Evolutionary conservation across 2,113 vertebrate species (phyloP).

Genomic region (Tachuris rubrigastra): DNA sequence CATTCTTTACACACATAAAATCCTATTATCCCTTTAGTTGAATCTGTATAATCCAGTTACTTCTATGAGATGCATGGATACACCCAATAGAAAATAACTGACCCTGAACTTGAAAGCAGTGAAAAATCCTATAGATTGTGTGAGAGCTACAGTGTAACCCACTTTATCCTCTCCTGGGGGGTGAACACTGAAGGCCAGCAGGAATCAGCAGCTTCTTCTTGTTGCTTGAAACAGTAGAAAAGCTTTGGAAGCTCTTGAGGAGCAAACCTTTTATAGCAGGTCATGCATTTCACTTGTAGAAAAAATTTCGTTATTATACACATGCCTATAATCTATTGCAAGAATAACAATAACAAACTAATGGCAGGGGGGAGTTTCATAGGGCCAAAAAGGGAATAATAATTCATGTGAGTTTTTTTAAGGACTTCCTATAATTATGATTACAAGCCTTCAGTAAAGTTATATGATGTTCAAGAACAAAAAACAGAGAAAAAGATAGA

Average conservation of each 20-base stretch:
- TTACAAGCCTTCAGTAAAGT: not conserved
- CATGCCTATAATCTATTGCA: not conserved
- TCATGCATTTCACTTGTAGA: not conserved
- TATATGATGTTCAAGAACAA: not conserved
- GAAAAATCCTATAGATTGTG: slow-evolving; percentile 25
- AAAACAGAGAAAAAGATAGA: not conserved
- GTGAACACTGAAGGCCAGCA: not conserved
- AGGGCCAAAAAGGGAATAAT: not conserved
- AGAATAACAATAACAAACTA: not conserved
- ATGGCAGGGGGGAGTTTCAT: not conserved
- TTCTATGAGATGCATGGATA: slow-evolving; percentile 16
- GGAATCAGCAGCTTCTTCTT: not conserved
- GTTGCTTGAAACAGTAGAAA: not conserved
- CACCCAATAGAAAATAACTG: not conserved
- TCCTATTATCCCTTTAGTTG: slow-evolving; percentile 27
- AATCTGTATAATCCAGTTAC: slow-evolving; percentile 43
- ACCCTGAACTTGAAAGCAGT: slow-evolving; percentile 22
- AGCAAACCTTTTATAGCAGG: not conserved
- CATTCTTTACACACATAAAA: slow-evolving; percentile 22
- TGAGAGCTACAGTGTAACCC: not conserved
- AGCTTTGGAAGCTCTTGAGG: not conserved
- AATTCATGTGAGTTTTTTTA: rapidly evolving
- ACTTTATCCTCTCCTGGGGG: not conserved
- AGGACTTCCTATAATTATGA: not conserved
- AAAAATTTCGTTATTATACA: not conserved